These are phyloP conservation scores for Xanthorhoe spadicearia DNA, from an alignment of 2,888 invertebrate genomes.

Conservation along the genomic window DNA sequence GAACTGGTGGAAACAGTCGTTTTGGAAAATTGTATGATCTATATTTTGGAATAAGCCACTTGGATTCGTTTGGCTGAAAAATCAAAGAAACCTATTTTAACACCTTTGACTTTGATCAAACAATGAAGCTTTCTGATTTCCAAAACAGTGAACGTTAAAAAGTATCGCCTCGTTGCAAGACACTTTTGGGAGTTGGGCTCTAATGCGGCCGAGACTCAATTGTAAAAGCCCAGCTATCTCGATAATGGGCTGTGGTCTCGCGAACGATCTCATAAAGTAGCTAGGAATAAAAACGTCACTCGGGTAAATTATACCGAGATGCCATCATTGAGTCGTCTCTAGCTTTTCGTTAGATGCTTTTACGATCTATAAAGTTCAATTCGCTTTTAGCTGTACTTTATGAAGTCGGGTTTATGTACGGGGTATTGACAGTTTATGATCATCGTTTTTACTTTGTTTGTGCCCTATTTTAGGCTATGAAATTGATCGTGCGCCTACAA, in stretches of 20 bases:
- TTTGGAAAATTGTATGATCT: no score
- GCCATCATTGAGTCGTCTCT: constrained; percentile 52
- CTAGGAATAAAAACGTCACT: constrained; percentile 67
- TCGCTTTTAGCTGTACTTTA: constrained; percentile 42
- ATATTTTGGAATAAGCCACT: no score
- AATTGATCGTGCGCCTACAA: background rate
- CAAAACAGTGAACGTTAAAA: no score
- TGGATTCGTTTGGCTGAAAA: no score
- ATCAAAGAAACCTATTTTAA: no score
- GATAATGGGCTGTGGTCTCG: constrained; percentile 36
- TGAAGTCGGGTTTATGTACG: constrained; percentile 42
- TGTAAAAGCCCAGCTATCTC: constrained; percentile 3
- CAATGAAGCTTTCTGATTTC: no score
- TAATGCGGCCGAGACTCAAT: no score
- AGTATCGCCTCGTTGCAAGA: no score
- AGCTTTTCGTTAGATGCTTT: constrained; percentile 51
- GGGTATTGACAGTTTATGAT: constrained; percentile 41
- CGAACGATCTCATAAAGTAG: constrained; percentile 66
- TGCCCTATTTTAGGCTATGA: background rate
- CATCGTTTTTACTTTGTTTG: constrained; percentile 32
- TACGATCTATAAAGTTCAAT: constrained; percentile 45
- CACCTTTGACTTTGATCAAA: no score
- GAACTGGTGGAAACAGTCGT: no score
- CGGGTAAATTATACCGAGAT: constrained; percentile 61
- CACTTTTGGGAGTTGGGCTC: no score